Evolutionary conservation across 2,113 vertebrate species (phyloP).

Genomic region (Megaleporinus macrocephalus): DNA sequence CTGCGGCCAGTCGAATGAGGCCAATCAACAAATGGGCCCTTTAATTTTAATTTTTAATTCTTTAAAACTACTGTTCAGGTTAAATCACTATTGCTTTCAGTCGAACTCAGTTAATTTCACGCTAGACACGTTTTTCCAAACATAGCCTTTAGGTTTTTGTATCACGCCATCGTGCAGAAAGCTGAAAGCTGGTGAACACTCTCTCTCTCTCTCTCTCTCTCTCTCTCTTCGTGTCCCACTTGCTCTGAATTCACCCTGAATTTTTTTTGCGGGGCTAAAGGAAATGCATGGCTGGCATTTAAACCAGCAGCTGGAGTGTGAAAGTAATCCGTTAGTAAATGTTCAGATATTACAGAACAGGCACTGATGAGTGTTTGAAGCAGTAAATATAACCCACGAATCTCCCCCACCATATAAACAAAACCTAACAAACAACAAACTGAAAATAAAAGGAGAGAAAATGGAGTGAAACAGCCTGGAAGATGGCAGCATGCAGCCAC

Average conservation of each 20-base stretch:
- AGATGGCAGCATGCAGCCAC: conserved; percentile 78
- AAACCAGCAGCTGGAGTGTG: neutral
- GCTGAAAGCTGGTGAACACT: neutral
- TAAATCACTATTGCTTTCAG: neutral
- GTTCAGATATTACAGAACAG: conserved; percentile 57
- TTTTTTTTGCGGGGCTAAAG: neutral
- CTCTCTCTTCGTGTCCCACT: neutral
- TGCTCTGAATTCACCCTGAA: neutral
- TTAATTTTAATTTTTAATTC: no score
- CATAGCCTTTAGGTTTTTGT: neutral
- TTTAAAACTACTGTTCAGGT: no score
- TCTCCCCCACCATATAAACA: conserved; percentile 51
- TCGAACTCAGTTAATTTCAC: neutral
- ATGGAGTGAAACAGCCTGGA: conserved; percentile 69
- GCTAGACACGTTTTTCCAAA: neutral
- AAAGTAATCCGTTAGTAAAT: conserved; percentile 9
- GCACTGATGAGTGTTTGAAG: conserved; percentile 58
- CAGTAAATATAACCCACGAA: conserved; percentile 17
- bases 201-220: no score
- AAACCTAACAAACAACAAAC: conserved; percentile 22
- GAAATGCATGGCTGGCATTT: conserved; percentile 8
- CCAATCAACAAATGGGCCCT: no score
- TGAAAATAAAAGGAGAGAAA: conserved; percentile 25
- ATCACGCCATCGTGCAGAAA: neutral
- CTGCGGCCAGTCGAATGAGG: neutral